Conservation (phyloP, 2,888 invertebrate species). For the Standfussiana lucernea region DNA sequence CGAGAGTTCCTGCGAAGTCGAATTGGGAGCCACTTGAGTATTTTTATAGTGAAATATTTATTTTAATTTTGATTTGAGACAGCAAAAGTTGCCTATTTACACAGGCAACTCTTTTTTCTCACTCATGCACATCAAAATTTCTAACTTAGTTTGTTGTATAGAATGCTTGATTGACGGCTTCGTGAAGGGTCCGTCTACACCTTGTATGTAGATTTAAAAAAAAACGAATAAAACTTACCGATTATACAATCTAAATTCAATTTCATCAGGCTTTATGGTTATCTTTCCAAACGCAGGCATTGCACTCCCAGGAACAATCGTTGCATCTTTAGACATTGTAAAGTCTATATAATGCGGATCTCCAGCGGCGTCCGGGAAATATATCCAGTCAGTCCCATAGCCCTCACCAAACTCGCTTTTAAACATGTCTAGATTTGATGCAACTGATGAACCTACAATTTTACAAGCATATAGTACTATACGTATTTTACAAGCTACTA, state of each 20-base stretch:
- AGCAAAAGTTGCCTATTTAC: too few species aligned
- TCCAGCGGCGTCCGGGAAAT: slow-evolving; percentile 11
- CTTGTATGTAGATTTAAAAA: not conserved
- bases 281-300: not conserved
- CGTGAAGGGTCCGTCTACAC: too few species aligned
- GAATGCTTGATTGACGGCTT: too few species aligned
- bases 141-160: not conserved
- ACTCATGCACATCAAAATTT: too few species aligned
- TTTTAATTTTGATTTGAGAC: too few species aligned
- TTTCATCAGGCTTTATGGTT: rapidly evolving
- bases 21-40: too few species aligned
- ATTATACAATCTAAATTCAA: slow-evolving; percentile 26
- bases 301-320: rapidly evolving
- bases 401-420: not conserved
- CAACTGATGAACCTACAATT: slow-evolving; percentile 1
- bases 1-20: too few species aligned
- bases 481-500: too few species aligned
- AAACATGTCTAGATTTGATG: not conserved
- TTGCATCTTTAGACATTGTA: too few species aligned
- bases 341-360: not conserved
- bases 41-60: too few species aligned
- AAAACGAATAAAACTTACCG: not conserved
- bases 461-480: too few species aligned
- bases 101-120: too few species aligned
- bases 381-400: slow-evolving; percentile 27